Percentiles rank a stretch among this genome's conserved stretches.
phyloP scores from a whole-genome alignment of 2,113 vertebrate genomes.

The Alligator mississippiensis region DNA sequence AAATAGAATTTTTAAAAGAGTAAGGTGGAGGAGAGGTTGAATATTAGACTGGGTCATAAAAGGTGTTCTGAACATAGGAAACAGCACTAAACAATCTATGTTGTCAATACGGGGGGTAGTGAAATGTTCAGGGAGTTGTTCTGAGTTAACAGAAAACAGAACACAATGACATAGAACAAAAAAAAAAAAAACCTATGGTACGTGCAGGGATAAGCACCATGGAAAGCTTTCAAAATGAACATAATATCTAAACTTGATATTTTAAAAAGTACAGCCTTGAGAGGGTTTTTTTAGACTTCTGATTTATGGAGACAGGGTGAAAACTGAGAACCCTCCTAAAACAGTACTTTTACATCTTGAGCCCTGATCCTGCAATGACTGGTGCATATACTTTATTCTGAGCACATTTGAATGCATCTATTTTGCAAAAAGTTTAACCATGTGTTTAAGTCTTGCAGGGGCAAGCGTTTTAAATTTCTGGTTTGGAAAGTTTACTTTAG shows the following conservation, averaged over 20 bases:
- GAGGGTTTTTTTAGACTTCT: neutral
- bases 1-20: neutral
- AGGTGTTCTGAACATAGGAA: neutral
- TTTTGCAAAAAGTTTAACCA: neutral
- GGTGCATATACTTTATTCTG: neutral
- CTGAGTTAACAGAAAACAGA: no score
- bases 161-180: no score
- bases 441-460: neutral
- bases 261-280: neutral
- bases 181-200: neutral
- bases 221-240: neutral
- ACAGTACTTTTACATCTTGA: neutral
- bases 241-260: neutral
- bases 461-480: neutral
- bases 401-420: neutral
- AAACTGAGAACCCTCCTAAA: neutral
- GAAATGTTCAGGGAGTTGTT: no score
- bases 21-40: rapidly evolving
- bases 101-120: no score
- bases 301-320: neutral
- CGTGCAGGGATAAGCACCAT: neutral
- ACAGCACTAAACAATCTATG: neutral
- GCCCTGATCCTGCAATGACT: neutral
- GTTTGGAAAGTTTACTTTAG: neutral
- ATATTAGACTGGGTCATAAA: no score